Evolutionary conservation across 2,113 vertebrate genomes (phyloP).

Genomic region (Setophaga coronata): DNA sequence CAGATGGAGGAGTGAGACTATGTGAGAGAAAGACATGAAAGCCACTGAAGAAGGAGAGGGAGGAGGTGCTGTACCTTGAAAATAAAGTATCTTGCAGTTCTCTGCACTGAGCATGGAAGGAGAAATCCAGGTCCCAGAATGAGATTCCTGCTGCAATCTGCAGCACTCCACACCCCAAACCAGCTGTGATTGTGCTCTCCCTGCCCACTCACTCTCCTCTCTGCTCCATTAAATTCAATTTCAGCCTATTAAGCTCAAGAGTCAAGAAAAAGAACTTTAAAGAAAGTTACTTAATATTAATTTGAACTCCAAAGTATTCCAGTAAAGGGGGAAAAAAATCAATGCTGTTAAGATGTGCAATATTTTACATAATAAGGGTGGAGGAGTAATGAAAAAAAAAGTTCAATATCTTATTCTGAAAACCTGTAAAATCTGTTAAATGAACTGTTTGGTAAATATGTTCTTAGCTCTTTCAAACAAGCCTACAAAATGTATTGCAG

Average conservation of each 20-base stretch:
- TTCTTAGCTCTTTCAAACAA: neutral
- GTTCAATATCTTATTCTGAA: neutral
- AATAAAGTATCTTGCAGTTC: neutral
- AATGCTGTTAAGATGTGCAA: neutral
- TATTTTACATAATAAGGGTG: neutral
- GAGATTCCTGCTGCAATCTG: neutral
- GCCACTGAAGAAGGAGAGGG: neutral
- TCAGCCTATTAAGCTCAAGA: neutral
- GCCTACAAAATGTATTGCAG: neutral
- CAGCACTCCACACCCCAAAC: rapidly evolving
- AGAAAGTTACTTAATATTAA: constrained; percentile 13
- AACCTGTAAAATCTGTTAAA: neutral
- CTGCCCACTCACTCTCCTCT: neutral
- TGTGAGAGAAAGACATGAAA: neutral
- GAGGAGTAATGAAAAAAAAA: neutral
- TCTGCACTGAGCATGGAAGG: neutral
- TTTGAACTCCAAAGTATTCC: neutral
- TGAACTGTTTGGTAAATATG: neutral
- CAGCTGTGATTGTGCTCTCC: neutral
- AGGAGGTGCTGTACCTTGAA: neutral
- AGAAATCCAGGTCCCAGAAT: neutral
- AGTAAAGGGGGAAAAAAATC: neutral
- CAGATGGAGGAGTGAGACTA: neutral
- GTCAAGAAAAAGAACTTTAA: neutral
- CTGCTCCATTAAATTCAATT: neutral